These are phyloP conservation scores for Aegithalos caudatus DNA, from an alignment of 2,113 vertebrate genomes.

Conservation along the genomic window DNA sequence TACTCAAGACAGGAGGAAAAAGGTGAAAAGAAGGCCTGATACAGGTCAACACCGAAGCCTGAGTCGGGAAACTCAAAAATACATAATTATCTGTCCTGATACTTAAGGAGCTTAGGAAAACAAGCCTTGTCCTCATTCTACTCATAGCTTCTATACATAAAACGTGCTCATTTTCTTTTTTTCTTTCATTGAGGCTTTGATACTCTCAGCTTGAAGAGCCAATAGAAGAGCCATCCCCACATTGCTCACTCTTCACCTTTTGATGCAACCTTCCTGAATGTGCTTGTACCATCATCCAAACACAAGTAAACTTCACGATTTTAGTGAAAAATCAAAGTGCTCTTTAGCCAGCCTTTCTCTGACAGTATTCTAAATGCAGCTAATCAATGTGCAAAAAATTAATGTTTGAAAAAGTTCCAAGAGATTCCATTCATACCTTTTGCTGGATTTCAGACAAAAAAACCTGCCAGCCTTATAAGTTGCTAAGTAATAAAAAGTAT, in stretches of 20 bases:
- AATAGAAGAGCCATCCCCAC: neutral
- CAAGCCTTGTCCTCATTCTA: neutral
- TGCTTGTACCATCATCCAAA: neutral
- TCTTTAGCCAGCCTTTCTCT: neutral
- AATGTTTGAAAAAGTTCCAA: neutral
- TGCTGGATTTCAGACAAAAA: neutral
- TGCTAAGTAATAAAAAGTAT: neutral
- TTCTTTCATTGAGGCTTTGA: neutral
- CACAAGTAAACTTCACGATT: neutral
- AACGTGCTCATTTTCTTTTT: accelerated
- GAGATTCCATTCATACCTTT: neutral
- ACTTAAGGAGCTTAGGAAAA: neutral
- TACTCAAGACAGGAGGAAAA: neutral
- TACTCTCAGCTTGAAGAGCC: neutral
- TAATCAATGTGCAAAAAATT: neutral
- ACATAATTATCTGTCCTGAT: neutral
- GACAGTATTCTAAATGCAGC: neutral
- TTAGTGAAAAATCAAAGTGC: neutral
- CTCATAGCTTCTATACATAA: neutral
- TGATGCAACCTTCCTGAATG: accelerated
- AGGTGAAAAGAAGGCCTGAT: neutral
- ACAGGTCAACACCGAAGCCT: neutral
- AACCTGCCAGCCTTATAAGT: neutral
- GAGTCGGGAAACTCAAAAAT: neutral
- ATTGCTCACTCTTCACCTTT: neutral